These are phyloP conservation scores for Catostylus mosaicus DNA, from an alignment of 30 jellyfish, hydroid and myxozoan species.

Conservation along the genomic window DNA sequence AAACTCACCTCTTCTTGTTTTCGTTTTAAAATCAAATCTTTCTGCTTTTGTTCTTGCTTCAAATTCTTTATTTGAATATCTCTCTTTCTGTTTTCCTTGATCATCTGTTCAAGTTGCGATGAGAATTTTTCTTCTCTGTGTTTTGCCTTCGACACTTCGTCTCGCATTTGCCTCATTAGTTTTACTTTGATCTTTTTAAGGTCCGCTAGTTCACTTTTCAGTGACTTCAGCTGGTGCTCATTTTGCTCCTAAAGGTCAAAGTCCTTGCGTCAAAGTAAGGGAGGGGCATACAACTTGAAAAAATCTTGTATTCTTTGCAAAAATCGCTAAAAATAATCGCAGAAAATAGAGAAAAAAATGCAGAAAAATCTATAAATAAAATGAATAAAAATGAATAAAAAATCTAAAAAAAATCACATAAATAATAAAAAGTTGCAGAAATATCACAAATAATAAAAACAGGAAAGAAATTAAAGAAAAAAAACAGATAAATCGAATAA, in stretches of 20 bases:
- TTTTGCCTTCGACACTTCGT: conserved; percentile 86
- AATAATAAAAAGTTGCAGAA: no score
- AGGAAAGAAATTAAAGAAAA: no score
- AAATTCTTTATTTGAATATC: conserved; percentile 78
- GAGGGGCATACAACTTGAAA: no score
- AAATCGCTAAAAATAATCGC: no score
- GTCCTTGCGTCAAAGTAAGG: background rate
- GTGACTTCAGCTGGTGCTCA: conserved; percentile 83
- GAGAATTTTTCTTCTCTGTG: conserved; percentile 79
- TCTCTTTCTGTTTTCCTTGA: conserved; percentile 88
- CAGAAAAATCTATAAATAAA: no score
- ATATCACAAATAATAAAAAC: no score
- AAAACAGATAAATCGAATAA: no score
- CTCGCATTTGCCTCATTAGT: conserved; percentile 94
- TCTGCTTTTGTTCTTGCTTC: conserved; percentile 93
- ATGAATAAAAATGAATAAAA: no score
- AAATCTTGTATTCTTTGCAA: no score
- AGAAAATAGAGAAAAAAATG: no score
- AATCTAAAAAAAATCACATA: no score
- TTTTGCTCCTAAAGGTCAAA: conserved; percentile 82
- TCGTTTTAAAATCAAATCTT: conserved; percentile 87
- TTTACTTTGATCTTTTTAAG: conserved; percentile 89
- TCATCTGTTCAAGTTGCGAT: conserved; percentile 87
- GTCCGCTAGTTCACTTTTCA: conserved; percentile 79
- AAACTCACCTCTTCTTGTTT: conserved; percentile 93